A percentile compares a stretch with the other conserved stretches of the same genome.
Conservation (phyloP, 2,888 invertebrate species). For the Microctonus aethiopoides region DNA sequence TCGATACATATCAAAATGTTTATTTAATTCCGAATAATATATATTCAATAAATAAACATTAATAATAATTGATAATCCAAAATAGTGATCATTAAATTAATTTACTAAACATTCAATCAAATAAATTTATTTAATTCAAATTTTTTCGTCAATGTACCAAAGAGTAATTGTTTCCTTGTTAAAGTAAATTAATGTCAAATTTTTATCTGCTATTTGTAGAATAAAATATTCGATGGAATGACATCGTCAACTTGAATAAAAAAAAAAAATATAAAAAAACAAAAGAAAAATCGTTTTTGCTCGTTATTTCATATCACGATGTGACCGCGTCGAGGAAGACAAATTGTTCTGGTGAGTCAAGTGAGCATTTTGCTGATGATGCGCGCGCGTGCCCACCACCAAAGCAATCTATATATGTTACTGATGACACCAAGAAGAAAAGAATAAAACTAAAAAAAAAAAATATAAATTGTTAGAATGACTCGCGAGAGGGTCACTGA, state of each 20-base stretch:
- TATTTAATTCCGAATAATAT: too few species aligned
- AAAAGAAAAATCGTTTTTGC: slow-evolving; percentile 15
- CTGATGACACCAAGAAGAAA: not conserved
- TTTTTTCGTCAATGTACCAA: too few species aligned
- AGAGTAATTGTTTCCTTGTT: too few species aligned
- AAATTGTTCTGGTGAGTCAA: slow-evolving; percentile 44
- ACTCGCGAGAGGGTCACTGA: slow-evolving; percentile 19
- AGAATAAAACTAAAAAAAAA: not conserved
- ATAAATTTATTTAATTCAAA: too few species aligned
- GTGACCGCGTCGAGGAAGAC: slow-evolving; percentile 37
- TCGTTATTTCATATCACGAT: slow-evolving; percentile 29
- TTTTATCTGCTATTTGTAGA: not conserved
- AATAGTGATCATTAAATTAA: too few species aligned
- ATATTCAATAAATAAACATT: too few species aligned
- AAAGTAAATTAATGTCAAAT: not conserved
- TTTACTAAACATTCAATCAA: too few species aligned
- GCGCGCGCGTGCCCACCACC: slow-evolving; percentile 22
- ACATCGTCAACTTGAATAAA: not conserved
- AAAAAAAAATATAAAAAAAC: not conserved
- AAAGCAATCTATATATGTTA: too few species aligned
- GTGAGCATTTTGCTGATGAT: slow-evolving; percentile 14
- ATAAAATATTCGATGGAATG: not conserved
- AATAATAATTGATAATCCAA: too few species aligned
- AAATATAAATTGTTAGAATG: not conserved
- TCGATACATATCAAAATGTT: too few species aligned